Conservation (phyloP, 2,113 vertebrate genomes). For the Oenanthe melanoleuca region DNA sequence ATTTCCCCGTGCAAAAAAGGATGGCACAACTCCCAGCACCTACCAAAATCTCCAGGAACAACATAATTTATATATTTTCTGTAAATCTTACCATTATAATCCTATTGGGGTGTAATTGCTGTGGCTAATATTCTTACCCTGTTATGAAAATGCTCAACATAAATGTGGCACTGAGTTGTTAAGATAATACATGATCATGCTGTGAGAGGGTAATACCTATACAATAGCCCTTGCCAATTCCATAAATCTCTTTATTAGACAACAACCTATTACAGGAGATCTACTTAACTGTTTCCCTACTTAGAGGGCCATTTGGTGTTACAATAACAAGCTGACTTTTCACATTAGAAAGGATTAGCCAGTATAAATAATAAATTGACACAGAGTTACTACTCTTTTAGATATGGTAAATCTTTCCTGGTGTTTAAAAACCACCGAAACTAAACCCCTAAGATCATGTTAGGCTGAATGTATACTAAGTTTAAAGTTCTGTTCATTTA, state of each 20-base stretch:
- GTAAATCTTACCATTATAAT: constrained; percentile 76
- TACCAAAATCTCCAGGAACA: constrained; percentile 24
- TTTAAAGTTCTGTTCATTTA: neutral
- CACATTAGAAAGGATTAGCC: constrained; percentile 73
- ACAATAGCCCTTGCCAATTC: constrained; percentile 77
- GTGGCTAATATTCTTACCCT: constrained; percentile 79
- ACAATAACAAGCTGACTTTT: constrained; percentile 73
- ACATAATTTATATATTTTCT: constrained; percentile 22
- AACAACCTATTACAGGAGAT: constrained; percentile 72
- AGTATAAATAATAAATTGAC: constrained; percentile 74
- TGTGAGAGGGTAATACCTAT: constrained; percentile 77
- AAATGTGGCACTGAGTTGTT: constrained; percentile 78
- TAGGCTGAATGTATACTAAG: neutral
- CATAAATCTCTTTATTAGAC: constrained; percentile 80
- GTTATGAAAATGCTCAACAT: constrained; percentile 77
- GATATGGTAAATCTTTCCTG: constrained; percentile 38
- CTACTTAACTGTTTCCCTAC: constrained; percentile 76
- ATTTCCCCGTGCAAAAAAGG: constrained; percentile 29
- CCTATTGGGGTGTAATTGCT: constrained; percentile 85
- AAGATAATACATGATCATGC: constrained; percentile 79
- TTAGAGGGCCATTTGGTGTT: constrained; percentile 73
- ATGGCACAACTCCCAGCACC: neutral
- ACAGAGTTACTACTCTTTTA: constrained; percentile 45
- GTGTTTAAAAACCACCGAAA: constrained; percentile 28
- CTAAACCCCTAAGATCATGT: neutral